Evolutionary conservation across 2,888 invertebrate genomes (phyloP).

Genomic region (Callyntrura sp.): DNA sequence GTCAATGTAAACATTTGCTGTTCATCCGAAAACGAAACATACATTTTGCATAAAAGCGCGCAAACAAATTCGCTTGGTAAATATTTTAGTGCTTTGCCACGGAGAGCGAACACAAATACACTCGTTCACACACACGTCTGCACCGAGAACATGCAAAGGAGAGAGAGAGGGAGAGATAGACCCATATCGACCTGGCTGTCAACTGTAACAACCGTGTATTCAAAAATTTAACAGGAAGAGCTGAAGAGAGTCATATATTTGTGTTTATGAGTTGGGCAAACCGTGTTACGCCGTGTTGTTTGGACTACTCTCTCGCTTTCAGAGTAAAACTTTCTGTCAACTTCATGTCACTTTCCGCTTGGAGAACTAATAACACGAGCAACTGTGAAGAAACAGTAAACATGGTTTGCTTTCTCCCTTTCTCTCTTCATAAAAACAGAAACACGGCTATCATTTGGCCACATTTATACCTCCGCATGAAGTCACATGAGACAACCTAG

Average conservation of each 20-base stretch:
- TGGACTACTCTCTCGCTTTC: background rate
- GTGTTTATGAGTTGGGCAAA: background rate
- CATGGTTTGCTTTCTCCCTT: background rate
- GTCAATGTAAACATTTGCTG: conserved; percentile 39
- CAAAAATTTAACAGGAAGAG: conserved; percentile 23
- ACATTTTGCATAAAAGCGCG: conserved; percentile 18
- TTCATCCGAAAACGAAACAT: conserved; percentile 14
- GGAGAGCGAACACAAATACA: no score
- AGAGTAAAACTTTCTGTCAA: conserved; percentile 27
- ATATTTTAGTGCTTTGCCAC: conserved; percentile 34
- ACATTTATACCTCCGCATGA: background rate
- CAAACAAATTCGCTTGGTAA: conserved; percentile 31
- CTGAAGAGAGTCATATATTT: no score
- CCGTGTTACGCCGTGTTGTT: conserved; percentile 11
- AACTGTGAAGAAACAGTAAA: conserved; percentile 29
- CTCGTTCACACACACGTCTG: background rate
- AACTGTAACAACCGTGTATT: background rate
- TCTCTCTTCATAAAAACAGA: background rate
- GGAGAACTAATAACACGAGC: conserved; percentile 15
- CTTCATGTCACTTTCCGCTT: conserved; percentile 19
- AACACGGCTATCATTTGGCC: background rate
- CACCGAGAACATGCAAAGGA: background rate
- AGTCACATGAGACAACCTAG: background rate
- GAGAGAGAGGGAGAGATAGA: no score
- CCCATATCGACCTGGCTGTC: no score